Percentiles rank a stretch among this genome's conserved stretches.
Evolutionary conservation across 2,797 vertebrate species (phyloP).

Genomic region (Enteromius treurensis): DNA sequence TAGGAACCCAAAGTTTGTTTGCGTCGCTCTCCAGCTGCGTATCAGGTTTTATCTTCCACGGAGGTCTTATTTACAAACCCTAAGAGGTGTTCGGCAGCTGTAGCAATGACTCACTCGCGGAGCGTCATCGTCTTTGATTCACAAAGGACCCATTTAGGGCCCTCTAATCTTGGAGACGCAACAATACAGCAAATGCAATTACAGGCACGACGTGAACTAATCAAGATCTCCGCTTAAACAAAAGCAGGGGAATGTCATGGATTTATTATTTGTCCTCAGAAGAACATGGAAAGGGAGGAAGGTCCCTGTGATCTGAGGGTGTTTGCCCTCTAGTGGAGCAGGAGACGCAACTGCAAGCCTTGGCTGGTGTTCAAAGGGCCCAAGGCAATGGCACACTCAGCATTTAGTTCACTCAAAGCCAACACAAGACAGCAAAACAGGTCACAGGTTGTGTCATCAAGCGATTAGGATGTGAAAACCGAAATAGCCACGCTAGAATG

Average conservation of each 20-base stretch:
- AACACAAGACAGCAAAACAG: conserved; percentile 24
- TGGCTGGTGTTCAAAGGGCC: conserved; percentile 18
- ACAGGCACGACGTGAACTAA: conserved; percentile 51
- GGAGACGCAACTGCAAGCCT: conserved; percentile 19
- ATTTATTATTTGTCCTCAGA: conserved; percentile 1
- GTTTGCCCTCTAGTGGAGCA: conserved; percentile 60
- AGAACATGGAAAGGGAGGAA: conserved; percentile 28
- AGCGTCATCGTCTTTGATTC: conserved; percentile 44
- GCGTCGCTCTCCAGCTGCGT: conserved; percentile 36
- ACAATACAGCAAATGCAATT: conserved; percentile 44
- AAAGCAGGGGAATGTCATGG: conserved; percentile 15
- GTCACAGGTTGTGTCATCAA: neutral
- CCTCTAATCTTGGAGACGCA: conserved; percentile 36
- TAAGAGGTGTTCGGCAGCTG: conserved; percentile 56
- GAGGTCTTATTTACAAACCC: conserved; percentile 61
- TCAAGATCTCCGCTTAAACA: conserved; percentile 32
- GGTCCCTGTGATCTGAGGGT: conserved; percentile 49
- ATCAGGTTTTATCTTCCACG: conserved; percentile 51
- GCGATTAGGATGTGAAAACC: neutral
- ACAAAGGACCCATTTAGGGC: conserved; percentile 40
- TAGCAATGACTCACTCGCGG: conserved; percentile 52
- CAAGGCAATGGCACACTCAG: conserved; percentile 28
- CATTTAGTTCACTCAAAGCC: conserved; percentile 40
- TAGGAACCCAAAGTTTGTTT: conserved; percentile 13
- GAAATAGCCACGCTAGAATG: neutral